Percentiles rank a stretch among this genome's conserved stretches.
phyloP scores from a whole-genome alignment of 37 sponge, comb jelly and placozoan genomes.

The Lycopodina hypogea region DNA sequence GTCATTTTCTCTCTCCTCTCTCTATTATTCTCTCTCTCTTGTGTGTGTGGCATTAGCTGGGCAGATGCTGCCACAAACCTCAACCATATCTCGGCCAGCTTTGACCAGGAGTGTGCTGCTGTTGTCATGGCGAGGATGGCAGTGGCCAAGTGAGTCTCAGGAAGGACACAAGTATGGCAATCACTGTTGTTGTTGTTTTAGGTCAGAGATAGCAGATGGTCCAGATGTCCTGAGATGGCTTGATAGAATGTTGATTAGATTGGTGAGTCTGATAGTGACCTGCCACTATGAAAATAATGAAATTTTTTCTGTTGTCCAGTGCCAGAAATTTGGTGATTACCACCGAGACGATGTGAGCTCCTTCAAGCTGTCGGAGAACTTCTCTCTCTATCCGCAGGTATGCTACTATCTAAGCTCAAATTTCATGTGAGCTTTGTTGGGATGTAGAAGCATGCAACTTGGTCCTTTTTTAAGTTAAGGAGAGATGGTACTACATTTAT shows the following conservation, averaged over 20 bases:
- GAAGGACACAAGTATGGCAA: conserved; percentile 90
- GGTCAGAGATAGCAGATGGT: conserved; percentile 91
- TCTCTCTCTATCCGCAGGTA: conserved; percentile 97
- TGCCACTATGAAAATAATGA: background rate
- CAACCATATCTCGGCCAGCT: conserved; percentile 79
- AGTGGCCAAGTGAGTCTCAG: conserved; percentile 73
- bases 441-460: no score
- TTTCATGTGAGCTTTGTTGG: no score
- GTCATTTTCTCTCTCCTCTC: no score
- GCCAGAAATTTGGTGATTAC: conserved; percentile 98
- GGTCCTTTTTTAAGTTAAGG: no score
- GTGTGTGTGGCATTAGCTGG: no score
- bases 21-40: no score
- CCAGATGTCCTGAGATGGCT: conserved; percentile 98
- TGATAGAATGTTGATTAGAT: conserved; percentile 93
- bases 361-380: conserved; percentile 93
- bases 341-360: conserved; percentile 89
- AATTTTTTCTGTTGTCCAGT: conserved; percentile 38
- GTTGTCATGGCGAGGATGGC: conserved; percentile 94
- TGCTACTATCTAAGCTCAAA: background rate
- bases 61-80: conserved; percentile 88
- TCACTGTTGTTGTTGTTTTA: conserved; percentile 24
- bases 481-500: no score
- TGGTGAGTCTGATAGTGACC: conserved; percentile 41
- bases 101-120: conserved; percentile 96